Evolutionary conservation across 2,797 vertebrate species (phyloP), one percentile per base, ranked within the genome.

Genomic region (Lacerta viridis): DNA sequence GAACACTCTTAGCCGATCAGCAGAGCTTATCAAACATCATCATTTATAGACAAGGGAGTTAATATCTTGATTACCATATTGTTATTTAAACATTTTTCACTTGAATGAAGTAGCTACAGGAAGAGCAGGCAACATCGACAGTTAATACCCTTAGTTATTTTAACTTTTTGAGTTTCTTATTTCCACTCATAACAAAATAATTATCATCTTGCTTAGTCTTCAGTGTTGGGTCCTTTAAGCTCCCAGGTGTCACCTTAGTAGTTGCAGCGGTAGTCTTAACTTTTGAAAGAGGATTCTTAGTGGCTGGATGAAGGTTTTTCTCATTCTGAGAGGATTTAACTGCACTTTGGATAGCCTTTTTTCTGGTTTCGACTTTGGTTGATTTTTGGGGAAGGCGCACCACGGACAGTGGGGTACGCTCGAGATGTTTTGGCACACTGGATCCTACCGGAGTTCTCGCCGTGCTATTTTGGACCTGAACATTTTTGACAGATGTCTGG

Each of bases 161-260:
- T 95, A 98, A 18, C 69, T 97, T 98, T 93, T 96, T 98, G 93
- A 96, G 96, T 88, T 97, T 97, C 95, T 98, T 98, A 93, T 96
- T 98, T 59, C 95, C 96, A 76, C 96, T 98, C 98, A 99, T 98
- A 94, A 98, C 98, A 93, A 99, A 99, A 91, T 98, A 99, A 84
- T 97, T 95, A 74, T 98, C 97, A 83, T 97, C 97, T 1, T 95
- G 96, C 87, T 97, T 98, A 86, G 83, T 92, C 71, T 97, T 97
- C 18, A 20, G 9, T 25, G 90, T 92, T 9, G 96, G 94, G 46
- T 93, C 90, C 92, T 97, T 97, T 50, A 93, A 95, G 36, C 83
- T 33, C 33, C 69, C 50, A 29, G 93, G 89, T 0, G 13, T 20
- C 4, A 79, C 92, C 87, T 96, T 97, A 2, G 72, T 89, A 93